A percentile compares a stretch with the other conserved stretches of the same genome.
Conservation (phyloP, 2,797 vertebrate species). For the Crenuchus spilurus region DNA sequence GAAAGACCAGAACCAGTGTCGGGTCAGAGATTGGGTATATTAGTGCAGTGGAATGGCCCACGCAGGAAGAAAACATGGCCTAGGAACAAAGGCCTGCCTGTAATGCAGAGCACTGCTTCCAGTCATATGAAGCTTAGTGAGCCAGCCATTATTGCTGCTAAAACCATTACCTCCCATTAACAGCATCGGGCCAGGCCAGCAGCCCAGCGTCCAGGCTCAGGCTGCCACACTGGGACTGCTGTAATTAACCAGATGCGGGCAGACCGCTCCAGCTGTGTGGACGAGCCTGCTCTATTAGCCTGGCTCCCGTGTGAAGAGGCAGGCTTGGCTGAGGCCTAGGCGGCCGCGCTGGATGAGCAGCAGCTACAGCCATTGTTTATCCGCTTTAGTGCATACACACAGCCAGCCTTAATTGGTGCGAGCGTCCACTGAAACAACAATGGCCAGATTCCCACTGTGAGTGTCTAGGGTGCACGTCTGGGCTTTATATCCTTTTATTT, state of each 20-base stretch:
- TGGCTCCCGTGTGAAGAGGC: slow-evolving; percentile 21
- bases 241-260: slow-evolving; percentile 67
- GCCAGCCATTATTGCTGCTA: slow-evolving; percentile 68
- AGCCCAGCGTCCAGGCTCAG: slow-evolving; percentile 44
- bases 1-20: slow-evolving; percentile 40
- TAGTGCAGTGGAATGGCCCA: slow-evolving; percentile 61
- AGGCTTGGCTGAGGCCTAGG: slow-evolving; percentile 33
- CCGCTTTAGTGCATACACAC: slow-evolving; percentile 6
- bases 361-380: slow-evolving; percentile 17
- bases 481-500: too few relatives aligned
- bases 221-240: slow-evolving; percentile 38
- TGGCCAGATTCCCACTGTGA: slow-evolving; percentile 17
- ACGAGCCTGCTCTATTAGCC: slow-evolving; percentile 67
- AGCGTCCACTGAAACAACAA: slow-evolving; percentile 35
- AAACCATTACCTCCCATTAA: slow-evolving; percentile 77
- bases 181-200: slow-evolving; percentile 57
- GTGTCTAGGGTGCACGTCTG: neutral
- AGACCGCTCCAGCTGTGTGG: slow-evolving; percentile 52
- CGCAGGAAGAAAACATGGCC: slow-evolving; percentile 49
- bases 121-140: slow-evolving; percentile 54
- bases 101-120: slow-evolving; percentile 59
- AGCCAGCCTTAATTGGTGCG: slow-evolving; percentile 9
- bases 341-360: slow-evolving; percentile 31
- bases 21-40: slow-evolving; percentile 60
- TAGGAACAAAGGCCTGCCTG: slow-evolving; percentile 57